A percentile compares a stretch with the other conserved stretches of the same genome.
Evolutionary conservation across 2,888 invertebrate genomes (phyloP).

Genomic region (Agrotis clavis): DNA sequence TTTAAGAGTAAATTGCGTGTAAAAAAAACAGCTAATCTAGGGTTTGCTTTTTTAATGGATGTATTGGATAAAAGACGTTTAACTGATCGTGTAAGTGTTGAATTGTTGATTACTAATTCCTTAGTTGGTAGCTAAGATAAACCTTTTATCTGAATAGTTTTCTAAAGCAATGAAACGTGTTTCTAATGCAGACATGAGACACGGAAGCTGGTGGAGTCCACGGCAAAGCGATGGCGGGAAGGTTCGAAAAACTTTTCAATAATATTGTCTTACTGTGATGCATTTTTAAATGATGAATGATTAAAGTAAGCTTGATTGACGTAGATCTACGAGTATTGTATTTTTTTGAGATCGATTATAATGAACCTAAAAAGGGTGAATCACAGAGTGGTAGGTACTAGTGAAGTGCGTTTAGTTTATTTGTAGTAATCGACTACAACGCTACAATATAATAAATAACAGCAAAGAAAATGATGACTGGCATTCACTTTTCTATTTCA

Average conservation of each 20-base stretch:
- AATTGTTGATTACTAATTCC: conserved; percentile 24
- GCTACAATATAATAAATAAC: no score
- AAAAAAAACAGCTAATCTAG: no score
- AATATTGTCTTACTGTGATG: no score
- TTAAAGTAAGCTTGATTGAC: not conserved
- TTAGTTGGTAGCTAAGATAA: conserved; percentile 14
- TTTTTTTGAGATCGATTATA: no score
- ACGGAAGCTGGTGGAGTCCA: conserved; percentile 20
- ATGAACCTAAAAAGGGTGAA: no score
- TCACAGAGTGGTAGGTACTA: no score
- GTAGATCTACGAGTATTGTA: not conserved
- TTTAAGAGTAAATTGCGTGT: not conserved
- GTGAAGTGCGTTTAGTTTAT: no score
- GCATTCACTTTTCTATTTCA: no score
- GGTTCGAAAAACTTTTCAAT: not conserved
- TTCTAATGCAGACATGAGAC: conserved; percentile 35
- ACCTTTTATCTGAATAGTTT: conserved; percentile 21
- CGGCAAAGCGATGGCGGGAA: conserved; percentile 19
- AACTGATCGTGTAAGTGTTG: conserved; percentile 10
- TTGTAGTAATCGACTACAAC: no score
- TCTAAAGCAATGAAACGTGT: conserved; percentile 33
- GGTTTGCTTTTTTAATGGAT: not conserved
- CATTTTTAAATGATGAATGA: no score
- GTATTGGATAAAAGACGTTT: not conserved
- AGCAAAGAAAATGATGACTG: no score